Evolutionary conservation across 2,888 invertebrate genomes (phyloP), one percentile per base, ranked within the genome.

Genomic region (Aphodius granarius): DNA sequence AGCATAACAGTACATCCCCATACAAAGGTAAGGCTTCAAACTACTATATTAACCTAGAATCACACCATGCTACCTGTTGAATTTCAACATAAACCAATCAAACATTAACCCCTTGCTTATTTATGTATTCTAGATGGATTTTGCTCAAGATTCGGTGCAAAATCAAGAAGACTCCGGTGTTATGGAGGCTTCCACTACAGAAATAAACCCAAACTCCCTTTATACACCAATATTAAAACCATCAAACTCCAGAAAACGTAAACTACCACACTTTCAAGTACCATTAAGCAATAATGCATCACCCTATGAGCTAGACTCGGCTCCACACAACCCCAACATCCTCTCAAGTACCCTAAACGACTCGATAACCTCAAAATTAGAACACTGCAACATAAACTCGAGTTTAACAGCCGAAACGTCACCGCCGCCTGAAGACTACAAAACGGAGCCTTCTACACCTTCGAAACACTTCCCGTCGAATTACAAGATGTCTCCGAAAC

Each of bases 291-390:
- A 66, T 13, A 21, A 66, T 4, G 66, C 66, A 66, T 66, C 66
- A 66, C 66, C 17, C 18, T 16, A 43, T 13, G 43, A 43, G 2
- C 3, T 43, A 43, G 43, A 43, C 43, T n/a, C n/a, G n/a, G n/a
- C n/a, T n/a, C n/a, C n/a, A n/a, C n/a, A n/a, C n/a, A 43, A 43
- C 43, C 43, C 43, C 9, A 43, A 43, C 4, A 43, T 78, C 22
- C 22, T 78, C 6, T 85, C 84, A 0, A 86, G 85, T 77, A 85
- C 85, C 0, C 78, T 85, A 19, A 85, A 86, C 76, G 85, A 84
- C 73, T 84, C 85, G 15, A 80, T 86, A 62, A 80, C 83, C 23
- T 79, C 80, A 22, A 80, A 83, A 70, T 79, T 86, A 19, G 84
- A 85, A 78, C 82, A 83, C 19, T 83, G 83, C 75, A 79, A 81